These are phyloP conservation scores for Macaca nemestrina DNA, from an alignment of 2,113 vertebrate species.

Conservation along the genomic window DNA sequence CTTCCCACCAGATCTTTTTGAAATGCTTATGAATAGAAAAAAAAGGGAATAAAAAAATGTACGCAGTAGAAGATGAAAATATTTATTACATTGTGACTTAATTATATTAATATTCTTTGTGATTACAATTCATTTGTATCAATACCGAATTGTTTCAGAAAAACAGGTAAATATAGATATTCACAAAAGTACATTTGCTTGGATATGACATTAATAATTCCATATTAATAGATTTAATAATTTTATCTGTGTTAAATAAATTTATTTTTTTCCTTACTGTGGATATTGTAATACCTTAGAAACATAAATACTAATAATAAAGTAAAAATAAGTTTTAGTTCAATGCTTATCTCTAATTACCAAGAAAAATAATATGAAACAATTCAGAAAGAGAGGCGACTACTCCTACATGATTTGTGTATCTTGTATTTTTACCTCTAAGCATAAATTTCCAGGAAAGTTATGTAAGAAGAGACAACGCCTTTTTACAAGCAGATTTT, in stretches of 20 bases:
- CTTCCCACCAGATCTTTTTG: slow-evolving; percentile 45
- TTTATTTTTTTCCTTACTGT: not conserved
- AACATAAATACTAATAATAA: not conserved
- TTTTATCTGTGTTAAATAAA: not conserved
- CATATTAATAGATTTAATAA: not conserved
- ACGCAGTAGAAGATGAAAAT: slow-evolving; percentile 48
- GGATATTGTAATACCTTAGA: not conserved
- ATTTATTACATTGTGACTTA: slow-evolving; percentile 61
- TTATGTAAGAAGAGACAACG: not conserved
- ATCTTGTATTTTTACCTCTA: not conserved
- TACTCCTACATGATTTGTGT: not conserved
- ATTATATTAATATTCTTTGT: slow-evolving; percentile 36
- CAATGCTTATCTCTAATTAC: not conserved
- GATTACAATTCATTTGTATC: slow-evolving; percentile 52
- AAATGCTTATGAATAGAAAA: slow-evolving; percentile 61
- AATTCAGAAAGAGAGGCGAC: not conserved
- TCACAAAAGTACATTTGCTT: not conserved
- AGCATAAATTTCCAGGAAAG: not conserved
- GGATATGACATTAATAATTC: not conserved
- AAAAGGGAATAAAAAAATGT: not conserved
- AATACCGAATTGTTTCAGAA: not conserved
- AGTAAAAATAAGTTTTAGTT: not conserved
- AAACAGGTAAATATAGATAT: not conserved
- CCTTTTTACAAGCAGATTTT: not conserved
- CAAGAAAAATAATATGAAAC: not conserved